Conservation (phyloP, 1,140 invertebrate genomes). For the Diachasmimorpha longicaudata region DNA sequence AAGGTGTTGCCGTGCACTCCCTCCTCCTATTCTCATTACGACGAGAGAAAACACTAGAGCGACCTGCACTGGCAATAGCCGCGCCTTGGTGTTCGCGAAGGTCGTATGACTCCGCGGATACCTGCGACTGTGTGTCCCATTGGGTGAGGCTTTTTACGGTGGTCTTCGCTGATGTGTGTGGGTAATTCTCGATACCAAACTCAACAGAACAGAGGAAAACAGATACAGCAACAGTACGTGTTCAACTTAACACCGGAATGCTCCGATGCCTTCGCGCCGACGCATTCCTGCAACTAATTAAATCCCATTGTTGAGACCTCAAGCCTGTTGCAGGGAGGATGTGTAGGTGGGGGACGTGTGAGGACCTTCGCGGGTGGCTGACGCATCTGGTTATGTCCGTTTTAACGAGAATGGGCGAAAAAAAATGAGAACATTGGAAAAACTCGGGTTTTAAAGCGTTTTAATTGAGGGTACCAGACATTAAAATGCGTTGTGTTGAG, state of each 20-base stretch:
- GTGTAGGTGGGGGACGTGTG: neutral
- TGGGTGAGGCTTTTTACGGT: slow-evolving; percentile 22
- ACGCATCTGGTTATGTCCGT: neutral
- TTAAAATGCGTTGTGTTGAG: no score
- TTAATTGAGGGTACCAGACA: no score
- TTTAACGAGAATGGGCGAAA: neutral
- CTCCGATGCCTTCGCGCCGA: slow-evolving; percentile 37
- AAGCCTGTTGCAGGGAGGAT: neutral
- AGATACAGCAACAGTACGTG: slow-evolving; percentile 25
- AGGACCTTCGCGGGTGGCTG: neutral
- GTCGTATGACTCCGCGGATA: slow-evolving; percentile 32
- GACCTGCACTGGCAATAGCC: slow-evolving; percentile 8
- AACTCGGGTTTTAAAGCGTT: no score
- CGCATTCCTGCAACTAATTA: slow-evolving; percentile 53
- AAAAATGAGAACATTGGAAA: no score
- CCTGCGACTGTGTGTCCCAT: slow-evolving; percentile 34
- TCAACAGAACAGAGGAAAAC: neutral
- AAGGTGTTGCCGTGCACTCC: neutral
- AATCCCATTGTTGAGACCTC: slow-evolving; percentile 36
- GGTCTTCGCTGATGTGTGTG: neutral
- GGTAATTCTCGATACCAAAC: neutral
- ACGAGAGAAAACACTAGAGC: slow-evolving; percentile 2
- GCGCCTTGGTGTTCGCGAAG: slow-evolving; percentile 38
- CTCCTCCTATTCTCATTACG: neutral
- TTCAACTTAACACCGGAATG: slow-evolving; percentile 48